Evolutionary conservation across 1,140 invertebrate genomes (phyloP).

Genomic region (Gonioctena quinquepunctata): DNA sequence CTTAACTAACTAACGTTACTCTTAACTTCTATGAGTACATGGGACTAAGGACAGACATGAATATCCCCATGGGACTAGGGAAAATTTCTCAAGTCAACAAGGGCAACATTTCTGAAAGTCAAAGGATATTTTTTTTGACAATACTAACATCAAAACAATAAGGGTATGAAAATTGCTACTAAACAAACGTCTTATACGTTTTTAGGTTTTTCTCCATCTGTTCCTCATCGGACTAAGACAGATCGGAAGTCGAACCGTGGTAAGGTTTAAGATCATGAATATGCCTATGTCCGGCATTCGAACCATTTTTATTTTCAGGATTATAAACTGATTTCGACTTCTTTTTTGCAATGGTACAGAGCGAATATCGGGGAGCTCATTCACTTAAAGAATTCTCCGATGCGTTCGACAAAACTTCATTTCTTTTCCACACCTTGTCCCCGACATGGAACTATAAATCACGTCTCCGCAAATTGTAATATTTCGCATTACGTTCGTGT

Average conservation of each 20-base stretch:
- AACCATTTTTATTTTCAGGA: neutral
- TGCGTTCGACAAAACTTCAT: slow-evolving; percentile 28
- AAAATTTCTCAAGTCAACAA: too few relatives aligned
- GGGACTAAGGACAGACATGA: too few relatives aligned
- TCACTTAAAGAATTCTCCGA: slow-evolving; percentile 23
- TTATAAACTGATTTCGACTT: neutral
- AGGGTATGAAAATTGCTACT: too few relatives aligned
- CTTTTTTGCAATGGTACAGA: slow-evolving; percentile 11
- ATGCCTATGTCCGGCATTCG: slow-evolving; percentile 2
- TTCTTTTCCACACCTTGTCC: slow-evolving; percentile 26
- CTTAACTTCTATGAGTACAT: too few relatives aligned
- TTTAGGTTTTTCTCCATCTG: too few relatives aligned
- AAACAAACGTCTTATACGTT: too few relatives aligned
- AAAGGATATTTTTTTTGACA: too few relatives aligned
- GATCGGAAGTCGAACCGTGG: neutral
- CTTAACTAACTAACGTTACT: too few relatives aligned
- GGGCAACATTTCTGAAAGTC: too few relatives aligned
- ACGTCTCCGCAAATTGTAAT: slow-evolving; percentile 27
- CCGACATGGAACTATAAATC: slow-evolving; percentile 24
- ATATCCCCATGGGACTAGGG: too few relatives aligned
- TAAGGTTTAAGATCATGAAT: slow-evolving; percentile 6
- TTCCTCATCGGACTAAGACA: too few relatives aligned
- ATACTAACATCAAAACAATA: too few relatives aligned
- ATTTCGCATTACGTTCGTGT: slow-evolving; percentile 15
- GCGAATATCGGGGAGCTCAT: slow-evolving; percentile 29